phyloP scores from a whole-genome alignment of 2,797 vertebrate species.

The Molothrus ater region DNA sequence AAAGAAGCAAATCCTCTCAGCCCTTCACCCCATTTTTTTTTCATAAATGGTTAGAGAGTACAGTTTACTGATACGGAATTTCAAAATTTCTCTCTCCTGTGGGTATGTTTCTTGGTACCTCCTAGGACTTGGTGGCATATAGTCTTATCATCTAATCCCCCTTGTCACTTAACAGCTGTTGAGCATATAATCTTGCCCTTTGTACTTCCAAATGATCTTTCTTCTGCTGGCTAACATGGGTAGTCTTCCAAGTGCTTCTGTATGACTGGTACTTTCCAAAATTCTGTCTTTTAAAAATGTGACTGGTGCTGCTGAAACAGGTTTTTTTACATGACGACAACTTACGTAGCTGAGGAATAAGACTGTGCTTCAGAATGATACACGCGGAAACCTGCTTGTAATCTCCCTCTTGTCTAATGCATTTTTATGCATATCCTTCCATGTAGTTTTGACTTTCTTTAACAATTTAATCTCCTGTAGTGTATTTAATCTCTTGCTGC shows the following conservation, averaged over 20 bases:
- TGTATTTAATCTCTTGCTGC: neutral
- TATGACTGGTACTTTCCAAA: neutral
- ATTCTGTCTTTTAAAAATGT: neutral
- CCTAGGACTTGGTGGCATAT: neutral
- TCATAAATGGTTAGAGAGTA: neutral
- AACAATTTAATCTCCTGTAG: neutral
- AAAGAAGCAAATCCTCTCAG: neutral
- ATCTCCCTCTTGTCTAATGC: neutral
- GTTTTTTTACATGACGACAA: neutral
- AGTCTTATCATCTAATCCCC: neutral
- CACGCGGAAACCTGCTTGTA: neutral
- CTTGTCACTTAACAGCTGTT: neutral
- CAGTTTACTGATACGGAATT: neutral
- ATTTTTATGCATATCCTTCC: neutral
- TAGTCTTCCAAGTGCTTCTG: neutral
- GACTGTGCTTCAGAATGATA: neutral
- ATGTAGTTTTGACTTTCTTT: neutral
- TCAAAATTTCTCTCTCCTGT: neutral
- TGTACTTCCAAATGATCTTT: neutral
- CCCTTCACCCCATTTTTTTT: neutral
- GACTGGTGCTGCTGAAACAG: neutral
- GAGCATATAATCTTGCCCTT: neutral
- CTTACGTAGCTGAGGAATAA: neutral
- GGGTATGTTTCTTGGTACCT: neutral
- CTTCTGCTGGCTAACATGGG: neutral